phyloP scores from a whole-genome alignment of 2,797 vertebrate species.

The Spinus pinus region DNA sequence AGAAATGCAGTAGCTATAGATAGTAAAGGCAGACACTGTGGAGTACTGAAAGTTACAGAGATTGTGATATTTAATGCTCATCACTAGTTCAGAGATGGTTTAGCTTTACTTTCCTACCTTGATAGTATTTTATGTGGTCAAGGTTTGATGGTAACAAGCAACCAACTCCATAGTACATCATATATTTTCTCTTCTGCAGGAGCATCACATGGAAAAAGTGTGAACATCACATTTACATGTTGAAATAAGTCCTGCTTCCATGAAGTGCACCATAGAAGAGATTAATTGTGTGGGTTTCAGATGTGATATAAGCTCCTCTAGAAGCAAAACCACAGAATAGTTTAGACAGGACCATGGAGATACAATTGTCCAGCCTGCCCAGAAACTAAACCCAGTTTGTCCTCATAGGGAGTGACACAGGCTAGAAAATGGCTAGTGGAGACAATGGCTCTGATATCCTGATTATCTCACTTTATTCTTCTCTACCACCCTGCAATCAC shows the following conservation, averaged over 20 bases:
- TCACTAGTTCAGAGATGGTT: constrained; percentile 21
- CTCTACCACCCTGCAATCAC: not conserved
- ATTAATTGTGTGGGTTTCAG: not conserved
- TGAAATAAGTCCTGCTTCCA: not conserved
- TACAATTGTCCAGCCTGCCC: not conserved
- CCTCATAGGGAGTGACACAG: not conserved
- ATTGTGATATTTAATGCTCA: not conserved
- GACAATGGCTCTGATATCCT: not conserved
- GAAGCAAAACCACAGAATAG: not conserved
- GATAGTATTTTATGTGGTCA: not conserved
- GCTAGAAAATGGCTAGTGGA: not conserved
- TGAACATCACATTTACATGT: not conserved
- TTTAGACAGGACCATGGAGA: not conserved
- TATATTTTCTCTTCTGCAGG: not conserved
- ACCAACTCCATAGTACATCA: not conserved
- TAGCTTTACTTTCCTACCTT: not conserved
- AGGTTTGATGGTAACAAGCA: not conserved
- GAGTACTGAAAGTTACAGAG: constrained; percentile 13
- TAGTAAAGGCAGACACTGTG: constrained; percentile 4
- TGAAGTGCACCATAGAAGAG: not conserved
- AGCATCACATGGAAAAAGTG: not conserved
- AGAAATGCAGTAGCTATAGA: not conserved
- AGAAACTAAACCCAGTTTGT: not conserved
- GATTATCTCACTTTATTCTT: not conserved
- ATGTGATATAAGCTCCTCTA: not conserved